Evolutionary conservation across 2,113 vertebrate genomes (phyloP).

Genomic region (Epinephelus lanceolatus): DNA sequence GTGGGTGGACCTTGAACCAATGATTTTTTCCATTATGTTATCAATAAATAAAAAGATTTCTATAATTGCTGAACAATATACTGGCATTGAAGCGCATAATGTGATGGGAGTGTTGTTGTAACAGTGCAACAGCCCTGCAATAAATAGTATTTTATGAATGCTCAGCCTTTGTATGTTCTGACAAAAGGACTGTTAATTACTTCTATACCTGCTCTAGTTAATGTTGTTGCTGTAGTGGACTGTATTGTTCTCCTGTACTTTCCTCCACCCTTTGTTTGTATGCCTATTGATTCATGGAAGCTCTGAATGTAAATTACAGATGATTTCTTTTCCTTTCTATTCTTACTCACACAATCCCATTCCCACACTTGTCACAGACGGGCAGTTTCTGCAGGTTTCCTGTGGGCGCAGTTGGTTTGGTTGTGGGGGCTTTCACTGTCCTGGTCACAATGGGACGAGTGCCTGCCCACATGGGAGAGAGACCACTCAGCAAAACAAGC

Average conservation of each 20-base stretch:
- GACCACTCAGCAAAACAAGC: conserved; percentile 26
- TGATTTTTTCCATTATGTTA: too few relatives aligned
- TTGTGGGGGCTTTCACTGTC: conserved; percentile 91
- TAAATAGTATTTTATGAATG: not conserved
- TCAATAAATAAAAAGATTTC: not conserved
- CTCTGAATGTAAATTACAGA: conserved; percentile 47
- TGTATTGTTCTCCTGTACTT: not conserved
- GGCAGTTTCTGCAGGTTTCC: conserved; percentile 93
- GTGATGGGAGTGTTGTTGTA: not conserved
- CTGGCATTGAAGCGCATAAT: too few relatives aligned
- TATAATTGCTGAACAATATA: not conserved
- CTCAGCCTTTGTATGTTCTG: not conserved
- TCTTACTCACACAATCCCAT: conserved; percentile 94
- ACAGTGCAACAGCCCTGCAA: not conserved
- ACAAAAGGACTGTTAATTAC: not conserved
- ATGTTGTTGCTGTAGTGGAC: too few relatives aligned
- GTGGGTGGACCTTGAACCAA: too few relatives aligned
- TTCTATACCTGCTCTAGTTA: not conserved
- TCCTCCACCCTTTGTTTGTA: not conserved
- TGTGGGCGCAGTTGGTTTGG: conserved; percentile 83
- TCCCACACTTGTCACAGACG: conserved; percentile 96
- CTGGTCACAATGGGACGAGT: conserved; percentile 90
- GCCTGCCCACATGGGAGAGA: conserved; percentile 80
- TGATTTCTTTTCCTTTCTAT: conserved; percentile 22
- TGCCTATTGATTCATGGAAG: not conserved